phyloP scores from a whole-genome alignment of 2,113 vertebrate species.

The Callipepla squamata region DNA sequence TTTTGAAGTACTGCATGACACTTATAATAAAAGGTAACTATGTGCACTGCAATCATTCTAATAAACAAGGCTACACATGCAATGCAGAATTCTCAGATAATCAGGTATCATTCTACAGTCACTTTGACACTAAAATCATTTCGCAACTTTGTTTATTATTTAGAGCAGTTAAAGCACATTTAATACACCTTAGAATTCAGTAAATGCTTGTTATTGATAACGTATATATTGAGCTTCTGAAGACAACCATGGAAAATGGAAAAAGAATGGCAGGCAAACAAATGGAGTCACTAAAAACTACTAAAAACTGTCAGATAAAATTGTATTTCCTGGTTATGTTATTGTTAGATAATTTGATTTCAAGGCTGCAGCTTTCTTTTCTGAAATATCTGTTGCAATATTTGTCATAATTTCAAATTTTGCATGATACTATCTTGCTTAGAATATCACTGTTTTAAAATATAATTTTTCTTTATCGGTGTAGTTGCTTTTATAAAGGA shows the following conservation, averaged over 20 bases:
- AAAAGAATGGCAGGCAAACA: background rate
- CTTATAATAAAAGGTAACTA: background rate
- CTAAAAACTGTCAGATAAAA: background rate
- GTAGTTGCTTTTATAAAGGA: background rate
- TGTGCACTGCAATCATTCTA: rapidly evolving
- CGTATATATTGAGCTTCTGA: background rate
- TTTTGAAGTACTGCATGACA: background rate
- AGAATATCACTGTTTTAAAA: background rate
- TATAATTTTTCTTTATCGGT: background rate
- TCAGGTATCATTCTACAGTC: background rate
- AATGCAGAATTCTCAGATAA: background rate
- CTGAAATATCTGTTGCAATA: background rate
- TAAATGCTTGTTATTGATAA: background rate
- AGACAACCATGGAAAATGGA: background rate
- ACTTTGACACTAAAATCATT: background rate
- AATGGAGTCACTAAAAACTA: background rate
- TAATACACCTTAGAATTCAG: background rate
- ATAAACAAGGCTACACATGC: background rate
- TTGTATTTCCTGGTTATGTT: background rate
- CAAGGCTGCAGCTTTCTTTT: background rate
- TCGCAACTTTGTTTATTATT: background rate
- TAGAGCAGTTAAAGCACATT: background rate
- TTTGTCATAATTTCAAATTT: background rate
- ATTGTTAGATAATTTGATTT: background rate
- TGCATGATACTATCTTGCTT: background rate